These are phyloP conservation scores for Acromyrmex heyeri DNA, from an alignment of 1,140 invertebrate species.

Conservation along the genomic window DNA sequence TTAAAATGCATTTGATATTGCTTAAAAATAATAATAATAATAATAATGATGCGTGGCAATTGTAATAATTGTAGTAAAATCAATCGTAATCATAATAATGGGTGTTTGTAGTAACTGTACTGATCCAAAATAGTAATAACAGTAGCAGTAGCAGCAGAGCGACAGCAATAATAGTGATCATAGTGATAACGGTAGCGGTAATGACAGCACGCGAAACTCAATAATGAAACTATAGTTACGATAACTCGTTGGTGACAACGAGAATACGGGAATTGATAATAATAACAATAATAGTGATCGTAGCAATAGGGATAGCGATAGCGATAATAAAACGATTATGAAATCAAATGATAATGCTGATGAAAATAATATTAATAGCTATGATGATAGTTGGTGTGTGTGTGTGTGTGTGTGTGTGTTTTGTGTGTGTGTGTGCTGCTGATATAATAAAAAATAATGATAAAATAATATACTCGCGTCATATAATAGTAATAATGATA, in stretches of 20 bases:
- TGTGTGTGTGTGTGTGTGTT: slow-evolving; percentile 27
- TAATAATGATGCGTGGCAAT: slow-evolving; percentile 66
- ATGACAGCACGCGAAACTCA: slow-evolving; percentile 50
- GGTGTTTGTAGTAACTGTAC: slow-evolving; percentile 38
- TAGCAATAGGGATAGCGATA: slow-evolving; percentile 34
- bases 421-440: slow-evolving; percentile 9
- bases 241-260: slow-evolving; percentile 49
- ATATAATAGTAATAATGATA: slow-evolving; percentile 34
- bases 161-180: slow-evolving; percentile 49
- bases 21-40: slow-evolving; percentile 81
- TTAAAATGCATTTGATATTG: slow-evolving; percentile 87
- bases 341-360: slow-evolving; percentile 33
- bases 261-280: slow-evolving; percentile 41
- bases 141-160: slow-evolving; percentile 42
- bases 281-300: slow-evolving; percentile 27
- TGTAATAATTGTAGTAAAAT: slow-evolving; percentile 82
- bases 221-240: slow-evolving; percentile 27
- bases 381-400: slow-evolving; percentile 7
- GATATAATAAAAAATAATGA: slow-evolving; percentile 17
- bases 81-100: slow-evolving; percentile 81
- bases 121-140: slow-evolving; percentile 37
- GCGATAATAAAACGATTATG: slow-evolving; percentile 37
- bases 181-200: slow-evolving; percentile 37
- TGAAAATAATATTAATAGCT: slow-evolving; percentile 47
- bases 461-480: slow-evolving; percentile 11